phyloP scores from a whole-genome alignment of 1,140 invertebrate species.

The Achatina immaculata region DNA sequence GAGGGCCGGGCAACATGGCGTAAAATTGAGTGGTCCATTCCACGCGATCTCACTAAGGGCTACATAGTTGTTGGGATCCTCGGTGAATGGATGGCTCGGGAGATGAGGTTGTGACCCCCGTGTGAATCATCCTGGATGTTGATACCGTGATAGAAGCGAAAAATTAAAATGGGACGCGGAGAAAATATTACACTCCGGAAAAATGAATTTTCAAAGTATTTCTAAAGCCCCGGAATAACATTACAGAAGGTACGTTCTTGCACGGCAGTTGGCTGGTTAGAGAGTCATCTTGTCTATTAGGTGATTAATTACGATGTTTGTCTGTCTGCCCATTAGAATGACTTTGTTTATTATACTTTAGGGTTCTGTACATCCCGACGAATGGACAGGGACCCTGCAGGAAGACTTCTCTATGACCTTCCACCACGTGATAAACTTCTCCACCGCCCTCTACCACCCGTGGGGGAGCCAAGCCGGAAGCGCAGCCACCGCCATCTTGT shows the following conservation, averaged over 20 bases:
- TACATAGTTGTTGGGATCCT: not conserved
- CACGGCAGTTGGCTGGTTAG: too few species aligned
- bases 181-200: too few species aligned
- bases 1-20: not conserved
- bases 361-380: not conserved
- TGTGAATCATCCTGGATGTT: not conserved
- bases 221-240: too few species aligned
- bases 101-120: not conserved
- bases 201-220: too few species aligned
- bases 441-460: conserved; percentile 44
- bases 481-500: conserved; percentile 42
- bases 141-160: not conserved
- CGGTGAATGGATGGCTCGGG: not conserved
- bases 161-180: not conserved
- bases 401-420: conserved; percentile 39
- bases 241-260: too few species aligned
- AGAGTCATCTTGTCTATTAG: too few species aligned
- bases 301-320: too few species aligned
- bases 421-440: conserved; percentile 42
- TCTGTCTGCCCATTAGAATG: too few species aligned
- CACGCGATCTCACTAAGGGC: not conserved
- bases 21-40: not conserved
- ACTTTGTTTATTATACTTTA: not conserved
- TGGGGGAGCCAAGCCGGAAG: conserved; percentile 43
- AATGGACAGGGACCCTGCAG: conserved; percentile 43